phyloP scores from a whole-genome alignment of 2,113 vertebrate genomes.

The Marmota flaviventris region DNA sequence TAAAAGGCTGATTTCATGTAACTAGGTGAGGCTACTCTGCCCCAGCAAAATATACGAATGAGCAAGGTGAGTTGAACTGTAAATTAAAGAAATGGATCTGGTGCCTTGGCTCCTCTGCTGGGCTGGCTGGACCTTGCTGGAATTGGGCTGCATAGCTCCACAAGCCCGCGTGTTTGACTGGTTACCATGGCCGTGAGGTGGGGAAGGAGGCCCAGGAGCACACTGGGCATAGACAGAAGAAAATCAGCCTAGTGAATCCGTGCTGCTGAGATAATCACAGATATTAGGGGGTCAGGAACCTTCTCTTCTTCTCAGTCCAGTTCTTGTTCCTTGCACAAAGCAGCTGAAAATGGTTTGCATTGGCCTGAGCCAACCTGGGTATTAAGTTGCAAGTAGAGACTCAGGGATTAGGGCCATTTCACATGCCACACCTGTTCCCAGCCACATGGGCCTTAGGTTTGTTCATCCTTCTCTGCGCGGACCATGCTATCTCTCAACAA shows the following conservation, averaged over 20 bases:
- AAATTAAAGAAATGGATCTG: constrained; percentile 32
- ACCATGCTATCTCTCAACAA: neutral
- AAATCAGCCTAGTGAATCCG: constrained; percentile 34
- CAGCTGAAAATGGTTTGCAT: neutral
- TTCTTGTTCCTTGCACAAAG: neutral
- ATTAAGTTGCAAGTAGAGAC: neutral
- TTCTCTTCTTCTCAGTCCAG: neutral
- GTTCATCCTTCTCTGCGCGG: neutral
- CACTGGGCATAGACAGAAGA: neutral
- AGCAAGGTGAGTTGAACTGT: neutral
- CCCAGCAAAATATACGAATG: neutral
- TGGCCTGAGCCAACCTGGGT: neutral
- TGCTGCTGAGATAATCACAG: constrained; percentile 4
- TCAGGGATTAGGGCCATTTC: neutral
- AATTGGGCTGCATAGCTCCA: neutral
- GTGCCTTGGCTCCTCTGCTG: neutral
- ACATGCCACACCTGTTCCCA: neutral
- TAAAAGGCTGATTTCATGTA: neutral
- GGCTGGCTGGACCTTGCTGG: neutral
- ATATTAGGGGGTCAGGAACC: neutral
- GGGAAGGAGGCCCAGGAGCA: neutral
- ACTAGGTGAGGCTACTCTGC: neutral
- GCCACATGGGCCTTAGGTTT: neutral
- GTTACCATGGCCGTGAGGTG: neutral
- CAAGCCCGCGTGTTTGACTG: neutral